Base-by-base conservation (phyloP, 1,140 invertebrate genomes). In the Drosophila tristis region DNA sequence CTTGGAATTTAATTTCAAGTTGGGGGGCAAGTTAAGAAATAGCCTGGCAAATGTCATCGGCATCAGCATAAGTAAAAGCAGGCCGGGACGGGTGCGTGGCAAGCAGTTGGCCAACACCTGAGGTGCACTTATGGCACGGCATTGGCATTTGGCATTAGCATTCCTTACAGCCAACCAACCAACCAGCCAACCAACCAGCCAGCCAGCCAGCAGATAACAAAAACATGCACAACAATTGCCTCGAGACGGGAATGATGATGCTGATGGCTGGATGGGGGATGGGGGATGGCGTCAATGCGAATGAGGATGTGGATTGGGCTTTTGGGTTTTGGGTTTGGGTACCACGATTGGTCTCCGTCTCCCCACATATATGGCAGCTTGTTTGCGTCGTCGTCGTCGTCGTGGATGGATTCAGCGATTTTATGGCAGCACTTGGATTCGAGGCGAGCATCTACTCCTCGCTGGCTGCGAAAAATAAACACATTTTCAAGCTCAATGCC, bases 401-500 rank as follows among this genome's bases (percentile, higher is more conserved):
- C 72, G 71, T 74, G 74, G 70, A 72, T 80, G 80, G 80, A 87
- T 75, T 87, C 82, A 89, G 82, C 82, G 84, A 87, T 89, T 87
- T 87, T 87, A 87, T 87, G 82, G 84, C 82, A 87, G 84, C 82
- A 87, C 82, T 87, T 82, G 65, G 35, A 70, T 78, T 71, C 74
- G 55, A 54, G 16, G 39, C 51, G 16, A 54, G 31, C 51, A 42
- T 39, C 51, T 53, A 15, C 25, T 57, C 49, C 31, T 43, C 39
- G 64, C 62, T 55, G 55, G 43, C 64, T 23, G 65, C 53, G 20
- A 70, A 44, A 78, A 89, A 87, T 89, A 87, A 87, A 87, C 82
- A 87, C 82, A 87, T 87, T 87, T 87, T 87, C 82, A 87, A 87
- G 82, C 84, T 89, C 82, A 87, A 86, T 86, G 82, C 84, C 82